Evolutionary conservation across 1,140 invertebrate genomes (phyloP).

Genomic region (Varroa destructor): DNA sequence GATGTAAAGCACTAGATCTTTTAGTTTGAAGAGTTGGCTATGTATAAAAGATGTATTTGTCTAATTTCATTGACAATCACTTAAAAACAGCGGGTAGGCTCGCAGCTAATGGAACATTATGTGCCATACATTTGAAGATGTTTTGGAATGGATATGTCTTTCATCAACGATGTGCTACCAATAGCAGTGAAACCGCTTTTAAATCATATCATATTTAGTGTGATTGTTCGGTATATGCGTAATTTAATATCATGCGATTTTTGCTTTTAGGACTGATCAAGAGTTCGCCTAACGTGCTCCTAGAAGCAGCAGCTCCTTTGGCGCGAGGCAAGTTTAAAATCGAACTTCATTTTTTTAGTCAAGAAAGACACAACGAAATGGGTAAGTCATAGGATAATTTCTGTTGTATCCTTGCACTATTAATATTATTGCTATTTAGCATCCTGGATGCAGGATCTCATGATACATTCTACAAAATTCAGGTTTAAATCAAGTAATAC

Average conservation of each 20-base stretch:
- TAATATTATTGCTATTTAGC: too few species aligned
- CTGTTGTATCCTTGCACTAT: too few species aligned
- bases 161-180: neutral
- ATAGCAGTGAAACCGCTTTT: neutral
- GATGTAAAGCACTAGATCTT: too few species aligned
- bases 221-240: neutral
- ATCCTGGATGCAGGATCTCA: too few species aligned
- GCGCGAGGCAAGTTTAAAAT: constrained; percentile 12
- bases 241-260: neutral
- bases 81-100: too few species aligned
- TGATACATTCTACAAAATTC: too few species aligned
- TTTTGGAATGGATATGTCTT: neutral
- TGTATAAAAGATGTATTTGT: too few species aligned
- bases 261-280: neutral
- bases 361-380: neutral
- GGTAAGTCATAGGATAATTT: neutral
- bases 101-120: too few species aligned
- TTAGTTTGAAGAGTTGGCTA: too few species aligned
- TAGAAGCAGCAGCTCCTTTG: neutral
- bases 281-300: neutral
- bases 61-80: too few species aligned
- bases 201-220: neutral
- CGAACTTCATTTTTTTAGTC: constrained; percentile 8
- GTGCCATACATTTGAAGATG: too few species aligned
- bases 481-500: too few species aligned